Evolutionary conservation across 2,797 vertebrate species (phyloP), one percentile per base, ranked within the genome.

Genomic region (Gephyroberyx darwinii): DNA sequence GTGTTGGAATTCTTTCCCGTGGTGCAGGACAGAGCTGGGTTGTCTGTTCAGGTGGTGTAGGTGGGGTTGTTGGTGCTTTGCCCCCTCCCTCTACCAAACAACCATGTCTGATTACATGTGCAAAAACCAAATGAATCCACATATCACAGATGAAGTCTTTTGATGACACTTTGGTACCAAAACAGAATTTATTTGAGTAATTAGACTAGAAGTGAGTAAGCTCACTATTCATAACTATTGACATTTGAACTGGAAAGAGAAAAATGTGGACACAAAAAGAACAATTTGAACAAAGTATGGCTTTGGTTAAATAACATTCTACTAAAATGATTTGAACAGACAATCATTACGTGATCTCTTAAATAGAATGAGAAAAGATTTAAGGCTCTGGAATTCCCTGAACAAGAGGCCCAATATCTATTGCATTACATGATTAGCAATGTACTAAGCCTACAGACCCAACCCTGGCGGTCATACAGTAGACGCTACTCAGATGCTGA

Each of bases 161-260:
- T 8, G 12, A 65, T 19, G 57, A 67, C 62, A 69, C 41, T 72
- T 80, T 76, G 77, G 78, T 91, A 91, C 70, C 81, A 91, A 93
- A 93, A 92, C 82, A 80, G 79, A 77, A 85, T 92, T 92, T 91
- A 92, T 92, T 92, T 78, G 77, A 54, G 65, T 78, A 77, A 81
- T 90, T 80, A 82, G 60, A 67, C 72, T 53, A 72, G 72, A 86
- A 72, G 54, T 76, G 81, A 84, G 63, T 56, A 83, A 47, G 74
- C 71, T 81, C 84, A 87, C 80, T 76, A 61, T 74, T 80, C 65
- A 78, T 45, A 62, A 61, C 75, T 69, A 80, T 56, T 59, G 70
- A 87, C 85, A 86, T 84, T 87, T 66, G 37, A 77, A 83, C 50
- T 68, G 69, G 86, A 84, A 84, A 74, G 73, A 52, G 62, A 62